Evolutionary conservation across 2,797 vertebrate species (phyloP).

Genomic region (Acipenser ruthenus): DNA sequence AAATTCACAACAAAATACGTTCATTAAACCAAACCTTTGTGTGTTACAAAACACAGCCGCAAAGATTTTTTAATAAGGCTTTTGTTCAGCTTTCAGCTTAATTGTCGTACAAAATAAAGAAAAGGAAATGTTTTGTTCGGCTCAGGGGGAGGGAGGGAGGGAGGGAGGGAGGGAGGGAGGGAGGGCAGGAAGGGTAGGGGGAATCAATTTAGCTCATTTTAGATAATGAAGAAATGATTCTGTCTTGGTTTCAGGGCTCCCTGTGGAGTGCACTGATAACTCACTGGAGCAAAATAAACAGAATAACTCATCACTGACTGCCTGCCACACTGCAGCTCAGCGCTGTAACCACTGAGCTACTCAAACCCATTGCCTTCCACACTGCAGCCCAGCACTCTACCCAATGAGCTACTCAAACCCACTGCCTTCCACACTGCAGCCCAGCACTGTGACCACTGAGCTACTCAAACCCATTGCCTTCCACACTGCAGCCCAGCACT

Average conservation of each 20-base stretch:
- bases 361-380: neutral
- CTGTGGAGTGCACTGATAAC: neutral
- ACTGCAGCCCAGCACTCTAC: neutral
- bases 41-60: too few species aligned
- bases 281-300: neutral
- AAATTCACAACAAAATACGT: too few species aligned
- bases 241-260: neutral
- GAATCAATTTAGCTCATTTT: neutral
- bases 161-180: neutral
- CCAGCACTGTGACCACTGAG: too few species aligned
- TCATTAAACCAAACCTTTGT: too few species aligned
- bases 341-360: too few species aligned
- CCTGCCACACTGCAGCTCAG: neutral
- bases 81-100: conserved; percentile 2
- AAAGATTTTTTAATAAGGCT: neutral
- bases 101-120: neutral
- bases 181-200: neutral
- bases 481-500: too few species aligned
- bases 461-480: too few species aligned
- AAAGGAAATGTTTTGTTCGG: conserved; percentile 12
- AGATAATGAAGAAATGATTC: conserved; percentile 14
- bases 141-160: neutral
- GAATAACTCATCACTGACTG: neutral
- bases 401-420: neutral
- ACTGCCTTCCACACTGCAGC: too few species aligned